Evolutionary conservation across 2,888 invertebrate species (phyloP).

Genomic region (Dioctria rufipes): DNA sequence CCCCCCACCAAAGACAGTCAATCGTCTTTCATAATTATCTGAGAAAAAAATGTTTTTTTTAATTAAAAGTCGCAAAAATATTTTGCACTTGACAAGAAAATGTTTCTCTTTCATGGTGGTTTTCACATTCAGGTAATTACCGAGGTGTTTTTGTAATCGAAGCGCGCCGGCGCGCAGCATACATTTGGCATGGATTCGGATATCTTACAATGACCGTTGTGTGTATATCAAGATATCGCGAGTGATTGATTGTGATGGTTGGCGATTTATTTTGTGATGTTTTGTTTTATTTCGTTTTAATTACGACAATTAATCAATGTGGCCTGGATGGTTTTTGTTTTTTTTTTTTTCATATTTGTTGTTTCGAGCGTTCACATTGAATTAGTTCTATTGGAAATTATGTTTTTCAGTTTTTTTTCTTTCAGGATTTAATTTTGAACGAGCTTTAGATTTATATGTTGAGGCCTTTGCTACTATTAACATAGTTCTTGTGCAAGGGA

Average conservation of each 20-base stretch:
- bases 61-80: conserved; percentile 29
- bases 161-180: no score
- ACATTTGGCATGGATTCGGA: background rate
- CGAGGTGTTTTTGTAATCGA: conserved; percentile 10
- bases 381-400: no score
- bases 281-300: background rate
- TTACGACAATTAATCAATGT: background rate
- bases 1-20: no score
- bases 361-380: no score
- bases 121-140: conserved; percentile 15
- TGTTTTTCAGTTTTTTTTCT: no score
- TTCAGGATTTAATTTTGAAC: no score
- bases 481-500: no score
- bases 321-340: background rate
- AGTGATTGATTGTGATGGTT: conserved; percentile 7
- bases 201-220: background rate
- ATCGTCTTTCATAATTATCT: background rate
- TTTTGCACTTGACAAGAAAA: conserved; percentile 11
- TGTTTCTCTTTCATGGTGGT: conserved; percentile 20
- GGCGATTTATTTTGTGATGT: conserved; percentile 7
- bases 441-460: no score
- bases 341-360: background rate
- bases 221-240: background rate
- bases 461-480: no score
- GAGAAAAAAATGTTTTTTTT: conserved; percentile 15